Conservation (phyloP, 2,113 vertebrate genomes). For the Lepidothrix coronata region DNA sequence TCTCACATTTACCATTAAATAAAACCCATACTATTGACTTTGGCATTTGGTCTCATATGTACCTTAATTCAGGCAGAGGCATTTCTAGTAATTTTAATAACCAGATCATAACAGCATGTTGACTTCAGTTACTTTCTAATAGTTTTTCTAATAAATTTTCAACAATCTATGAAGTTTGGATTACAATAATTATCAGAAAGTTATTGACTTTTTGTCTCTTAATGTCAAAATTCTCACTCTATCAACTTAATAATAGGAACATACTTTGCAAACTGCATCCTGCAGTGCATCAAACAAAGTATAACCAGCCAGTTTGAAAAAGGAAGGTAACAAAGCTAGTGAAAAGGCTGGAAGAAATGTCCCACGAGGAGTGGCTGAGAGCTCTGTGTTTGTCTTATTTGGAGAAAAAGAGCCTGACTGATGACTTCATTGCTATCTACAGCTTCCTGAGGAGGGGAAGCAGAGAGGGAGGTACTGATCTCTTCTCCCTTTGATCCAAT, state of each 20-base stretch:
- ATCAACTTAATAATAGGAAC: neutral
- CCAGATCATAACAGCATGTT: neutral
- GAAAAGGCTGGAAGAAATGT: neutral
- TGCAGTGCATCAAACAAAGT: neutral
- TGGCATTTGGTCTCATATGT: too few species aligned
- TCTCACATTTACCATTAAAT: too few species aligned
- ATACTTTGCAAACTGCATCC: neutral
- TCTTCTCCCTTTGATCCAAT: neutral
- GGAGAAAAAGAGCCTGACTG: neutral
- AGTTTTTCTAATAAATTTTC: neutral
- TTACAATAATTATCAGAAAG: neutral
- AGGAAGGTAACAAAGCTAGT: neutral
- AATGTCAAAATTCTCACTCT: neutral
- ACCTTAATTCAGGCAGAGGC: too few species aligned
- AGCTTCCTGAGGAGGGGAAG: neutral
- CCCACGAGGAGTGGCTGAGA: rapidly evolving
- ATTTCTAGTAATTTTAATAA: too few species aligned
- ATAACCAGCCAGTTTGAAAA: neutral
- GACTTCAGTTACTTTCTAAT: neutral
- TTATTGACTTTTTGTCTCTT: neutral
- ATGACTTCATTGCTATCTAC: neutral
- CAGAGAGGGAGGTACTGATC: neutral
- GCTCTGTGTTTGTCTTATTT: neutral
- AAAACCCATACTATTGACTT: too few species aligned
- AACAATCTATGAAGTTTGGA: neutral